Conservation (phyloP, 2,113 vertebrate species). For the Ranitomeya imitator region DNA sequence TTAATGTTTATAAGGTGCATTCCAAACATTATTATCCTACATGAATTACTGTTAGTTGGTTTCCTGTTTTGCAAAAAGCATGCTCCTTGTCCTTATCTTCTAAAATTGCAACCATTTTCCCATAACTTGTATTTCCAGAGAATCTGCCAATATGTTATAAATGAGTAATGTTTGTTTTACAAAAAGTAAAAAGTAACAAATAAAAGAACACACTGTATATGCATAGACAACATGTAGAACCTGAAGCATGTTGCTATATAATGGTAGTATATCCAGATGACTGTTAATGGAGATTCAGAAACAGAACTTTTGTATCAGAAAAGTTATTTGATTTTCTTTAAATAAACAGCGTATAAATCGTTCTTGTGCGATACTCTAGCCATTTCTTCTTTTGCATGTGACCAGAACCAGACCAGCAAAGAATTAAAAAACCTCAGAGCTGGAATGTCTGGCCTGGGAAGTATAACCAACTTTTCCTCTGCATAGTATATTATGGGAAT, state of each 20-base stretch:
- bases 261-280: not conserved
- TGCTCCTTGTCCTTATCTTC: not conserved
- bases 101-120: not conserved
- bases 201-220: not conserved
- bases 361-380: not conserved
- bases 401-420: constrained; percentile 26
- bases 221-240: not conserved
- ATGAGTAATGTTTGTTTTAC: not conserved
- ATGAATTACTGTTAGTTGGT: not conserved
- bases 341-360: not conserved
- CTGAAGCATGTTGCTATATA: not conserved
- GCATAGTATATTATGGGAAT: not conserved
- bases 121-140: not conserved
- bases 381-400: not conserved
- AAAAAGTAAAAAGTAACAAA: not conserved
- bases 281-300: not conserved
- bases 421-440: constrained; percentile 16
- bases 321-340: not conserved
- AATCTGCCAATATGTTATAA: not conserved
- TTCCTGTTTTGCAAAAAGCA: not conserved
- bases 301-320: not conserved
- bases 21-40: constrained; percentile 2
- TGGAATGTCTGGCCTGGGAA: constrained; percentile 37
- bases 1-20: not conserved
- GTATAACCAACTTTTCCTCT: not conserved